Evolutionary conservation across 2,888 invertebrate genomes (phyloP).

Genomic region (Mantis religiosa): DNA sequence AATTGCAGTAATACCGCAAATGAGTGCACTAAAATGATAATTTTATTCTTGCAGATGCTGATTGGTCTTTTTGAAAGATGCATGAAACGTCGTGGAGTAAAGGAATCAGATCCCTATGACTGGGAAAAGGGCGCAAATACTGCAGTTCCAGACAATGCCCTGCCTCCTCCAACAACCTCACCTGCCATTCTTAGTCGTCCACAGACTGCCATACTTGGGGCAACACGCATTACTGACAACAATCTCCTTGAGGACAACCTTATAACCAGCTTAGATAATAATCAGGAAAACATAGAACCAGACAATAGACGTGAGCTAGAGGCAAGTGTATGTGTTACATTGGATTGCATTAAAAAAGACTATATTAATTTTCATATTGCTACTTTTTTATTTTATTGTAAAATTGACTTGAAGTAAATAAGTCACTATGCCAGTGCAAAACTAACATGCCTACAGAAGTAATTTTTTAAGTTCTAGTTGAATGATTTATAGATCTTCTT

Average conservation of each 20-base stretch:
- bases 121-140: slow-evolving; percentile 70
- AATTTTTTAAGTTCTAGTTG: too few species aligned
- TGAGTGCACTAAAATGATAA: not conserved
- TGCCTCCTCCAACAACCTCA: slow-evolving; percentile 33
- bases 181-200: slow-evolving; percentile 38
- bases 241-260: slow-evolving; percentile 41
- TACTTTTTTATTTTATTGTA: too few species aligned
- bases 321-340: slow-evolving; percentile 38
- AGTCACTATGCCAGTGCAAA: too few species aligned
- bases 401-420: too few species aligned
- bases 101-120: slow-evolving; percentile 88
- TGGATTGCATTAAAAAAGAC: not conserved
- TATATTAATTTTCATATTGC: too few species aligned
- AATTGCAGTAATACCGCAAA: not conserved
- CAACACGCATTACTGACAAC: slow-evolving; percentile 45
- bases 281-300: slow-evolving; percentile 66
- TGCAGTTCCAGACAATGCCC: slow-evolving; percentile 30
- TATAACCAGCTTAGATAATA: slow-evolving; percentile 50
- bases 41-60: slow-evolving; percentile 59
- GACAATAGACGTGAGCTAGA: slow-evolving; percentile 55
- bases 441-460: too few species aligned
- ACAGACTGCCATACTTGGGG: slow-evolving; percentile 38
- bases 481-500: too few species aligned
- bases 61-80: slow-evolving; percentile 83
- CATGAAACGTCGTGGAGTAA: slow-evolving; percentile 88